Evolutionary conservation across 2,888 invertebrate genomes (phyloP).

Genomic region (Calliopum simillimum): DNA sequence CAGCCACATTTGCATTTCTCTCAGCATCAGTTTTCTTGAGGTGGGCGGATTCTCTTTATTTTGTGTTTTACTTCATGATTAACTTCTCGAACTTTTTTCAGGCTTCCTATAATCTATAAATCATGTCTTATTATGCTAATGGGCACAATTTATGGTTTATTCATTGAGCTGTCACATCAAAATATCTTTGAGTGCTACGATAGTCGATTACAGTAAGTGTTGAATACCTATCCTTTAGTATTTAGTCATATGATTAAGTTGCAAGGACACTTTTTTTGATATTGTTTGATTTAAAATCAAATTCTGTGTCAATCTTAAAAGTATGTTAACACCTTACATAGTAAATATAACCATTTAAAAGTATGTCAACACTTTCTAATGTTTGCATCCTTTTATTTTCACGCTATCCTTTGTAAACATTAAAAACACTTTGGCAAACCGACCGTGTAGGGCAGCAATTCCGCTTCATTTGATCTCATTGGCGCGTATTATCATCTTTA

Average conservation of each 20-base stretch:
- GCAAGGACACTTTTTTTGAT: neutral
- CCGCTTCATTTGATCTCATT: slow-evolving; percentile 84
- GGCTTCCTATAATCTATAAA: slow-evolving; percentile 86
- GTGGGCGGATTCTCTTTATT: slow-evolving; percentile 46
- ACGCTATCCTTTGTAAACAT: slow-evolving; percentile 10
- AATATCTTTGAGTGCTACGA: slow-evolving; percentile 87
- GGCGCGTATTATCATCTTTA: slow-evolving; percentile 84
- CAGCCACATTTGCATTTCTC: slow-evolving; percentile 85
- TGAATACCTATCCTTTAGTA: slow-evolving; percentile 13
- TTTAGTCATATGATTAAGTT: neutral
- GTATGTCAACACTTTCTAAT: neutral
- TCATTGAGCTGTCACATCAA: slow-evolving; percentile 84
- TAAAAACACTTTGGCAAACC: slow-evolving; percentile 11
- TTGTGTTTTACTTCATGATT: neutral
- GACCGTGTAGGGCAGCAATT: slow-evolving; percentile 71
- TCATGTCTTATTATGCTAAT: slow-evolving; percentile 81
- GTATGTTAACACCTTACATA: no score
- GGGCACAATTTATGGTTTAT: slow-evolving; percentile 82
- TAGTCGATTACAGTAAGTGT: slow-evolving; percentile 77
- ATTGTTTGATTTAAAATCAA: neutral
- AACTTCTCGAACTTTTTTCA: slow-evolving; percentile 41
- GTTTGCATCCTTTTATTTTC: slow-evolving; percentile 12
- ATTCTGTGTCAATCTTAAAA: neutral
- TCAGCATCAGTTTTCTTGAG: slow-evolving; percentile 86
- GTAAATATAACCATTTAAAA: no score